Base-by-base conservation (phyloP, 2,888 invertebrate genomes). In the Calameuta filiformis region DNA sequence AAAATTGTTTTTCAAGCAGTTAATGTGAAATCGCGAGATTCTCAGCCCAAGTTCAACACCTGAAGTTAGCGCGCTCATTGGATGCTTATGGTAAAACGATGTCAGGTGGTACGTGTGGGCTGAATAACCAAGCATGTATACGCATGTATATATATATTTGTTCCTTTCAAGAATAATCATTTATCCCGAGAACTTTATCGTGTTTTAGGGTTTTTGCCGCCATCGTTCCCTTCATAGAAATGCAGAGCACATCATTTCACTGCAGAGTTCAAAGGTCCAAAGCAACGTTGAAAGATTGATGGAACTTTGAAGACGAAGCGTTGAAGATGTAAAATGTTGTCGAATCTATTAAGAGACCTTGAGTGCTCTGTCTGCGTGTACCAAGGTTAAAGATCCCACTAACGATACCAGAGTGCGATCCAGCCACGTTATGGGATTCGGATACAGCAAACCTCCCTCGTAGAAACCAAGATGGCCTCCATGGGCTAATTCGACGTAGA, bases 381-480 rank as follows among this genome's bases (percentile, higher is more conserved):
- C 92, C 90, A 95, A 93, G 30, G 95, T 94, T 40, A 97, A 90
- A 1, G 96, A 95, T 15, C 96, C 96, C 1, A 96, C 94, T 80
- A 97, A 93, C 2, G 97, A 95, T 1, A 98, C 96, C n/a, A 98
- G 92, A 0, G 97, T 95, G 73, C 97, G 94, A 92, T 98, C 98
- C 80, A 98, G 92, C 98, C 98, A 98, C 79, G 98, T 98, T 79
- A 98, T 96, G 0, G 97, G 96, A 89, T 97, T 96, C 0, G 98
- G 98, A 91, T 97, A 96, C 1, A 98, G 89, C 35, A 96, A 92
- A 31, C 97, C 97, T 12, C 98, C 98, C 92, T 98, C 98, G 91
- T 98, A 98, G 92, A 97, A 98, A 33, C 98, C 98, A 83, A 98
- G 93, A 92, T 98, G 98, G 4, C 98, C 98, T 15, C 98, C 98